A percentile compares a stretch with the other conserved stretches of the same genome.
Conservation (phyloP, 1,140 invertebrate species). For the Plutomurus gul region DNA sequence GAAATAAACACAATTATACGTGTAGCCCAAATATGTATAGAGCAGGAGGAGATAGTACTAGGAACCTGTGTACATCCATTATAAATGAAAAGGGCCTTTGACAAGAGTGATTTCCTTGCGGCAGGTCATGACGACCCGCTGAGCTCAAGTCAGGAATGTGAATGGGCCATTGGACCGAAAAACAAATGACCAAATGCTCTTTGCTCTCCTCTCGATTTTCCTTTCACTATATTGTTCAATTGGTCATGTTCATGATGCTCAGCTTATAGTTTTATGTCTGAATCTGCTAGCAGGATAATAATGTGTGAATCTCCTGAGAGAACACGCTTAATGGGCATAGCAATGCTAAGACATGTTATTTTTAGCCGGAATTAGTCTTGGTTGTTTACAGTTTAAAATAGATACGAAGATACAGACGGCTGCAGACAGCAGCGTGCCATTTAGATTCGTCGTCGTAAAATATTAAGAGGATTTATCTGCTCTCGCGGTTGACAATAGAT, state of each 20-base stretch:
- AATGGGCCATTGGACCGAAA: slow-evolving; percentile 24
- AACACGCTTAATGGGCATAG: background rate
- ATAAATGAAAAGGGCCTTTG: slow-evolving; percentile 13
- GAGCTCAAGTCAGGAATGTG: slow-evolving; percentile 2
- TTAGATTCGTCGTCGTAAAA: background rate
- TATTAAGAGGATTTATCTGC: slow-evolving; percentile 3
- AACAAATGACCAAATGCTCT: slow-evolving; percentile 22
- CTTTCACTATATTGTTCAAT: background rate
- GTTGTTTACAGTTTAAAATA: too few relatives aligned
- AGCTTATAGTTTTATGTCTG: background rate
- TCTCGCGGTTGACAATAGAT: slow-evolving; percentile 14
- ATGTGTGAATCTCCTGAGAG: background rate
- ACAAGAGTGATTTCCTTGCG: slow-evolving; percentile 28
- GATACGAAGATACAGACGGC: background rate
- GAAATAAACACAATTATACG: background rate
- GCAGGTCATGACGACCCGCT: slow-evolving; percentile 28
- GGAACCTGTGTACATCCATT: background rate
- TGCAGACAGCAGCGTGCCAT: background rate
- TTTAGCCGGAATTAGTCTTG: too few relatives aligned
- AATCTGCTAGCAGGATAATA: background rate
- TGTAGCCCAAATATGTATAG: background rate
- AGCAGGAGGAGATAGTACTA: background rate
- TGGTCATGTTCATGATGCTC: too few relatives aligned
- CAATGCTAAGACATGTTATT: background rate
- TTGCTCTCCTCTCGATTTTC: background rate